A percentile compares a stretch with the other conserved stretches of the same genome.
These are phyloP conservation scores for Erebia aethiops DNA, from an alignment of 2,888 invertebrate genomes.

Conservation along the genomic window DNA sequence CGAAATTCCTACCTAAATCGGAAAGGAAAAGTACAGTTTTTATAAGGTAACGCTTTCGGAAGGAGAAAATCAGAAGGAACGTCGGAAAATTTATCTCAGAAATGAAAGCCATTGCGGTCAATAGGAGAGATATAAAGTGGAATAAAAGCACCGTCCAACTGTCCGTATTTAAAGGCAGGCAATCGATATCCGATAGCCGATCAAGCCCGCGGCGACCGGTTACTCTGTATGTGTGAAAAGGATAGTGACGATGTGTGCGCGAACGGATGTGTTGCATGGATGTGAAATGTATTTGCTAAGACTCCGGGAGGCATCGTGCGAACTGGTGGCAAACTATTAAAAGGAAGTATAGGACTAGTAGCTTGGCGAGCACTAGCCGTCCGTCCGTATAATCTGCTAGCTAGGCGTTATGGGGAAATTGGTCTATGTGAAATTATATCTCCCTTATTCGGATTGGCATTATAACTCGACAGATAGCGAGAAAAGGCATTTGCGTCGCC, in stretches of 20 bases:
- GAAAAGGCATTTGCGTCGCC: too few species aligned
- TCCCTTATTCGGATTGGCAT: slow-evolving; percentile 2
- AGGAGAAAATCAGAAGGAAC: neutral
- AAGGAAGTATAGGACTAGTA: neutral
- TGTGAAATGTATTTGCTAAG: slow-evolving; percentile 47
- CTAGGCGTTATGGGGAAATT: slow-evolving; percentile 23
- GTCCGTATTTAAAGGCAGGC: slow-evolving; percentile 58
- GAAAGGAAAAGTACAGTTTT: too few species aligned
- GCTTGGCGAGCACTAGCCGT: slow-evolving; percentile 22
- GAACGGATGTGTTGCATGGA: slow-evolving; percentile 64
- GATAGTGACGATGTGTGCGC: slow-evolving; percentile 31
- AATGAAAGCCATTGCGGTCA: slow-evolving; percentile 15
- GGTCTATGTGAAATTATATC: slow-evolving; percentile 6
- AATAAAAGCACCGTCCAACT: slow-evolving; percentile 33
- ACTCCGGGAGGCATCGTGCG: slow-evolving; percentile 17
- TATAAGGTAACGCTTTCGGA: too few species aligned
- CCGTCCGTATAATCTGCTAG: slow-evolving; percentile 25
- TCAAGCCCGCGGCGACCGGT: slow-evolving; percentile 60
- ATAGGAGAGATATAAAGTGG: slow-evolving; percentile 21
- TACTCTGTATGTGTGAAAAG: slow-evolving; percentile 29
- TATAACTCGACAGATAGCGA: neutral
- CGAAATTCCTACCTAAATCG: neutral
- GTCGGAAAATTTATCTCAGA: neutral
- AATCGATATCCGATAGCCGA: slow-evolving; percentile 63
- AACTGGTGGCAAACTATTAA: slow-evolving; percentile 11